Conservation (phyloP, 2,888 invertebrate genomes). For the Slavum lentiscoides region DNA sequence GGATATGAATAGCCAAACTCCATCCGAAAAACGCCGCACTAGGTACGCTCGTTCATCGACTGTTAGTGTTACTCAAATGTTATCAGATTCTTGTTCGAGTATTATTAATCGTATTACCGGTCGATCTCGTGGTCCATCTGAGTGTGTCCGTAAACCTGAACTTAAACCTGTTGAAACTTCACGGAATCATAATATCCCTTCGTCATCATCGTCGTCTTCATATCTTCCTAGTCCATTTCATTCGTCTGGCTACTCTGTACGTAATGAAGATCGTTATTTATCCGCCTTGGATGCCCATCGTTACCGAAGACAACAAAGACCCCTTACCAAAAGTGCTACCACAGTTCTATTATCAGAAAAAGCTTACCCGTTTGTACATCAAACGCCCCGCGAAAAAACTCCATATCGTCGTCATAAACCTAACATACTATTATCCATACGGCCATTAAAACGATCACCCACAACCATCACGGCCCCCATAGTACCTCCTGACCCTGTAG, state of each 20-base stretch:
- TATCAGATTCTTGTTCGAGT: constrained; percentile 85
- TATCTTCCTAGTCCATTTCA: constrained; percentile 52
- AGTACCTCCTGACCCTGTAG: constrained; percentile 11
- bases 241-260: constrained; percentile 49
- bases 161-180: constrained; percentile 47
- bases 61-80: constrained; percentile 80
- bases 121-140: constrained; percentile 74
- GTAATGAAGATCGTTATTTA: constrained; percentile 48
- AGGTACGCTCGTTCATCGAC: constrained; percentile 79
- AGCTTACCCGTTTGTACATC: constrained; percentile 65
- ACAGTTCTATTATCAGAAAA: constrained; percentile 74
- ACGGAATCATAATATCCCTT: constrained; percentile 49
- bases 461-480: constrained; percentile 22
- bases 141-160: constrained; percentile 46
- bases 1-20: constrained; percentile 33
- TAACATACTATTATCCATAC: constrained; percentile 43
- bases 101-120: constrained; percentile 78
- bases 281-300: constrained; percentile 47
- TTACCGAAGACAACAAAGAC: constrained; percentile 51
- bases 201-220: constrained; percentile 44
- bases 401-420: constrained; percentile 52
- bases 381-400: constrained; percentile 50
- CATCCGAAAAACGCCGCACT: constrained; percentile 64
- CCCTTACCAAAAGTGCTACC: constrained; percentile 72
- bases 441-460: constrained; percentile 46